A percentile compares a stretch with the other conserved stretches of the same genome.
These are phyloP conservation scores for Cheilosia impressa DNA, from an alignment of 2,888 invertebrate species.

Conservation along the genomic window DNA sequence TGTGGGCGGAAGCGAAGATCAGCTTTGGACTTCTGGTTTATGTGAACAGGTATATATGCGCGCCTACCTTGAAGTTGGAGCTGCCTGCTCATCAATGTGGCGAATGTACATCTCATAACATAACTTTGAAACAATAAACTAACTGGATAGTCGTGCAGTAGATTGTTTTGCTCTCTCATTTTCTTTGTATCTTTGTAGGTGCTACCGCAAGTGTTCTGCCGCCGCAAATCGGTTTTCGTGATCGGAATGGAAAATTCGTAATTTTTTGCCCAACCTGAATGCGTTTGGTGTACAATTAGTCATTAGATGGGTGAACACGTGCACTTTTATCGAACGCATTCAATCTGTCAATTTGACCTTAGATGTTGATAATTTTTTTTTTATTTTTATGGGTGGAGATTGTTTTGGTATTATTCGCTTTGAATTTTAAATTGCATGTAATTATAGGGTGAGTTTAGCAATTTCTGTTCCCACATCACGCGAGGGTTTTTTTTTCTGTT, in stretches of 20 bases:
- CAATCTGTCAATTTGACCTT: slow-evolving; percentile 47
- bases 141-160: neutral
- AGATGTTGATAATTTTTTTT: neutral
- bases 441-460: neutral
- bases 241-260: slow-evolving; percentile 50
- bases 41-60: neutral
- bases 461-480: neutral
- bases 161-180: neutral
- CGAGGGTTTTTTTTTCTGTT: neutral
- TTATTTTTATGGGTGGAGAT: slow-evolving; percentile 33
- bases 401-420: slow-evolving; percentile 45
- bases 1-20: slow-evolving; percentile 44
- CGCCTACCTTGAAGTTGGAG: slow-evolving; percentile 22
- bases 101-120: slow-evolving; percentile 9
- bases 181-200: slow-evolving; percentile 22
- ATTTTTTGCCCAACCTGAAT: slow-evolving; percentile 13
- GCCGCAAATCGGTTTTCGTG: slow-evolving; percentile 49
- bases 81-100: slow-evolving; percentile 25
- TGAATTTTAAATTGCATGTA: slow-evolving; percentile 4
- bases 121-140: neutral
- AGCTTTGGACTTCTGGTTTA: slow-evolving; percentile 32
- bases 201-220: slow-evolving; percentile 20
- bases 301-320: slow-evolving; percentile 64
- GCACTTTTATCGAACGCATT: slow-evolving; percentile 55
- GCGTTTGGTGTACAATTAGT: slow-evolving; percentile 54